A percentile compares a stretch with the other conserved stretches of the same genome.
phyloP scores from a whole-genome alignment of 2,888 invertebrate species.

The Nemotelus nigrinus region DNA sequence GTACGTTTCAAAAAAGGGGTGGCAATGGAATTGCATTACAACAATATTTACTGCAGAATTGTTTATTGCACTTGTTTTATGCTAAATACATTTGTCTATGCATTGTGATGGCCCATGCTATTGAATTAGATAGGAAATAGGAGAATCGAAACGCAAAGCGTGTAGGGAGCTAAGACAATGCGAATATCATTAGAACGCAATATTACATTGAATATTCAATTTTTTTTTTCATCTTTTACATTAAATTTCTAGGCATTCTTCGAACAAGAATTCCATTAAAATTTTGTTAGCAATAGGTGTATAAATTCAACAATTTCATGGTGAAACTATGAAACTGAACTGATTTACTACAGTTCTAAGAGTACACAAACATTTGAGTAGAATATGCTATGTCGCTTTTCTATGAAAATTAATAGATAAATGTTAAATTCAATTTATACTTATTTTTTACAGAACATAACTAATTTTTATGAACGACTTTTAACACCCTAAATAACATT shows the following conservation, averaged over 20 bases:
- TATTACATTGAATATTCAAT: no score
- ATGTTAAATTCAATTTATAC: not conserved
- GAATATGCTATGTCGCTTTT: slow-evolving; percentile 11
- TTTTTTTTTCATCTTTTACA: no score
- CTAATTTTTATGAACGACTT: slow-evolving; percentile 22
- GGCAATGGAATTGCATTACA: slow-evolving; percentile 40
- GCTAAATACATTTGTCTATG: no score
- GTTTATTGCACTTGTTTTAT: slow-evolving; percentile 26
- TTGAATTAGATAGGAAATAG: no score
- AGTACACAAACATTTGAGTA: slow-evolving; percentile 13
- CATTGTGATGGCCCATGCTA: no score
- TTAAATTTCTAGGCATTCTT: no score
- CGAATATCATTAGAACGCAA: not conserved
- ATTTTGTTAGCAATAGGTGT: not conserved
- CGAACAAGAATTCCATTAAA: no score
- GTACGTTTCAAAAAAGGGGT: slow-evolving; percentile 6
- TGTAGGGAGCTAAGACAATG: not conserved
- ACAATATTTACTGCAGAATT: not conserved
- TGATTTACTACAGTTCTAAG: slow-evolving; percentile 6
- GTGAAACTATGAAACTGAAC: slow-evolving; percentile 14
- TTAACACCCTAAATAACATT: slow-evolving; percentile 30
- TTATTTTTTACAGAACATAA: slow-evolving; percentile 37
- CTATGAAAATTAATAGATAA: slow-evolving; percentile 12
- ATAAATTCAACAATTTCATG: slow-evolving; percentile 1
- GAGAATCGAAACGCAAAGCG: not conserved